Evolutionary conservation across 2,888 invertebrate species (phyloP).

Genomic region (Zootermopsis nevadensis): DNA sequence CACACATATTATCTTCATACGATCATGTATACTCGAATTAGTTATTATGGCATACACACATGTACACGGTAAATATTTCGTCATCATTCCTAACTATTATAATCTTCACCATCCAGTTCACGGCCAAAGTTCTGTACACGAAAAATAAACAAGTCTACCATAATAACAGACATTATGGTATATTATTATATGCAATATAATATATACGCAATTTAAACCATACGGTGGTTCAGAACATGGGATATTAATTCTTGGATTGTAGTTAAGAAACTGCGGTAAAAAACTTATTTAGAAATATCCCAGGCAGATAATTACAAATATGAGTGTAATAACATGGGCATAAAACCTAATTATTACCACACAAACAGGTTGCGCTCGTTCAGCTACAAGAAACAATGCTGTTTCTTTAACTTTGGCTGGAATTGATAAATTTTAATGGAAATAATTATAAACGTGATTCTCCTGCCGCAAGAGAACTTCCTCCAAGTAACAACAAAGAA

Average conservation of each 20-base stretch:
- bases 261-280: neutral
- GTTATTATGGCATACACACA: slow-evolving; percentile 5
- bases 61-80: slow-evolving; percentile 17
- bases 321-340: neutral
- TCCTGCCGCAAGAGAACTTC: neutral
- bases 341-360: slow-evolving; percentile 34
- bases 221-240: slow-evolving; percentile 32
- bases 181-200: slow-evolving; percentile 45
- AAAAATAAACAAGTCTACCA: neutral
- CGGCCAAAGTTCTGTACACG: slow-evolving; percentile 36
- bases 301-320: slow-evolving; percentile 44
- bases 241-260: slow-evolving; percentile 41
- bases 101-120: slow-evolving; percentile 47
- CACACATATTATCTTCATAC: neutral
- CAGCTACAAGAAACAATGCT: slow-evolving; percentile 11
- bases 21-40: slow-evolving; percentile 6
- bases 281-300: slow-evolving; percentile 32
- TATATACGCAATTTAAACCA: slow-evolving; percentile 42
- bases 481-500: neutral
- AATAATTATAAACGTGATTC: slow-evolving; percentile 16
- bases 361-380: slow-evolving; percentile 40
- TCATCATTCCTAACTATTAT: slow-evolving; percentile 34
- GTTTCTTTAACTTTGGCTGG: slow-evolving; percentile 19
- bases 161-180: slow-evolving; percentile 40
- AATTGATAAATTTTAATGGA: slow-evolving; percentile 11